Evolutionary conservation across 2,797 vertebrate genomes (phyloP), one percentile per base, ranked within the genome.

Genomic region (Microhierax caerulescens): DNA sequence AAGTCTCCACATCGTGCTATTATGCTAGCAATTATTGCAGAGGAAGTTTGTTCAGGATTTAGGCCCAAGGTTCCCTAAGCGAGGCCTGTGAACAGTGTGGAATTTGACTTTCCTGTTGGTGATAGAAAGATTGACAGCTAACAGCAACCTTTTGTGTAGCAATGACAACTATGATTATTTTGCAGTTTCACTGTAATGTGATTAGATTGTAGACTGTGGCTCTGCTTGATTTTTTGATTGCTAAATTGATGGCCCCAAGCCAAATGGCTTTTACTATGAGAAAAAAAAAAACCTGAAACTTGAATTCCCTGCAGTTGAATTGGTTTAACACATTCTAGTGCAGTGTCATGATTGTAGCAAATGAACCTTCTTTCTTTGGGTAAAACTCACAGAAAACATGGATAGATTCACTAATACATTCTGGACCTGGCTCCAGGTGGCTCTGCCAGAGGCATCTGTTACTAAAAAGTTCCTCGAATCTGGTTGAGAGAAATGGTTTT

Each of bases 21-120:
- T 97, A 93, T 61, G 95, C 84, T 96, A 96, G 90, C 88, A 96
- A 86, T 96, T 97, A 97, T 89, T 96, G 94, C 85, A 95, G 92
- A 97, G 97, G 98, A 98, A 97, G 93, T 97, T 97, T 97, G 87
- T 94, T 88, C 94, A 90, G 96, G 96, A 97, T 75, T 98, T 94
- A 96, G 85, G 82, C 97, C 94, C 95, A 97, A 94, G 87, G 95
- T 93, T 96, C 92, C 96, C 96, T 88, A 93, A 96, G 95, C 23
- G 30, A 81, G 79, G 54, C 86, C 88, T 92, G 96, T 96, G 97
- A 97, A 97, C 90, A 97, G 86, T 28, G 36, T 97, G 96, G 96
- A 98, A 97, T 87, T 93, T 84, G 96, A 94, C 82, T 97, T 98
- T 98, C 97, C 97, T 98, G 94, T 92, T 88, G 96, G 85, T 95